Evolutionary conservation across 1,140 invertebrate genomes (phyloP).

Genomic region (Drosophila sp.): DNA sequence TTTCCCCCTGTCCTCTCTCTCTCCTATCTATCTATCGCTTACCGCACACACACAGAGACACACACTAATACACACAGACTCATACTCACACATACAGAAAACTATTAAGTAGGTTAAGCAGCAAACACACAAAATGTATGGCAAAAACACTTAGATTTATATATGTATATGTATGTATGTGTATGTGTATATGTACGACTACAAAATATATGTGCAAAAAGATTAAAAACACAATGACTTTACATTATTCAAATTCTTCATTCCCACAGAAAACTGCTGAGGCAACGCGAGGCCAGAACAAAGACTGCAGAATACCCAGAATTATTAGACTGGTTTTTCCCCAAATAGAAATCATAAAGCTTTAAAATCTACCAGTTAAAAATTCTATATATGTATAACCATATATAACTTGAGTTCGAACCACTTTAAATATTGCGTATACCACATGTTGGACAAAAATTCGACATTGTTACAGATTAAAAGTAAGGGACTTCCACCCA

Average conservation of each 20-base stretch:
- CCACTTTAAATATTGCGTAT: not conserved
- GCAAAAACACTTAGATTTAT: conserved; percentile 58
- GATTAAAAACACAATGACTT: conserved; percentile 58
- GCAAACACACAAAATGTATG: conserved; percentile 31
- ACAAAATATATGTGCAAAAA: conserved; percentile 51
- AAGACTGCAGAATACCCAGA: not conserved
- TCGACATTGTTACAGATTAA: too few species aligned
- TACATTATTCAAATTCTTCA: conserved; percentile 64
- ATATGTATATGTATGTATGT: conserved; percentile 31
- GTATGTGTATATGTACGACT: conserved; percentile 47
- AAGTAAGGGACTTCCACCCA: too few species aligned
- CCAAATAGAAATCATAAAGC: not conserved
- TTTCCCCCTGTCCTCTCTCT: not conserved
- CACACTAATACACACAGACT: not conserved
- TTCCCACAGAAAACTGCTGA: conserved; percentile 23
- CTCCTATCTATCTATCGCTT: not conserved
- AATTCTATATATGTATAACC: not conserved
- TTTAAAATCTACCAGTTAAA: too few species aligned
- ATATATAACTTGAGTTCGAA: not conserved
- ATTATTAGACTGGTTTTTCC: not conserved
- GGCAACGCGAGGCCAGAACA: not conserved
- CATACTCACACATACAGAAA: not conserved
- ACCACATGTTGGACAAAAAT: not conserved
- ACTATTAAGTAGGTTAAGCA: conserved; percentile 51
- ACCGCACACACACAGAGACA: not conserved